phyloP scores from a whole-genome alignment of 2,797 vertebrate species.

The Scomberomorus guttatus region DNA sequence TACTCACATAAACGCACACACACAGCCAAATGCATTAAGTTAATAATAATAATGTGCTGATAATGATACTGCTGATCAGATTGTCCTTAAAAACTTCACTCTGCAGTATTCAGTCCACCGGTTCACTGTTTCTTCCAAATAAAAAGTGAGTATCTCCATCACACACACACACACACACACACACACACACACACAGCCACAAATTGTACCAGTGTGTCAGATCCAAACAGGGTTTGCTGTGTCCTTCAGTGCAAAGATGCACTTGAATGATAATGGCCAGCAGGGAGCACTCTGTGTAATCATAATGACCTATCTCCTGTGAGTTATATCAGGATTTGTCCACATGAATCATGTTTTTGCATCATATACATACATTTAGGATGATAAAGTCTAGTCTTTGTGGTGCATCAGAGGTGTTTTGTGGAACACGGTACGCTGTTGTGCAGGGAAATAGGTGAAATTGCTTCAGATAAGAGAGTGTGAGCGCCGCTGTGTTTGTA shows the following conservation, averaged over 20 bases:
- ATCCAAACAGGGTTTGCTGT: conserved; percentile 68
- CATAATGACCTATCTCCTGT: conserved; percentile 71
- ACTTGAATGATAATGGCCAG: conserved; percentile 82
- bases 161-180: conserved; percentile 19
- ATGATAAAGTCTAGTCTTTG: conserved; percentile 56
- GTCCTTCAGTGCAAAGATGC: conserved; percentile 80
- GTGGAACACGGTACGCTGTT: conserved; percentile 1
- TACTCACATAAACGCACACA: conserved; percentile 12
- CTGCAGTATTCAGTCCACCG: conserved; percentile 41
- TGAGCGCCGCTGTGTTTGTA: conserved; percentile 14
- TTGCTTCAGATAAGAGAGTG: conserved; percentile 28
- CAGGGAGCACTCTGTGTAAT: conserved; percentile 77
- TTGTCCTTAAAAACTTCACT: conserved; percentile 32
- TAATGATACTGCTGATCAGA: conserved; percentile 46
- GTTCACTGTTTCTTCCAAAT: conserved; percentile 13
- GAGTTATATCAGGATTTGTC: conserved; percentile 71
- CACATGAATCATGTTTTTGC: conserved; percentile 69
- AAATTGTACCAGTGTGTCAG: conserved; percentile 56
- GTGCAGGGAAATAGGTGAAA: conserved; percentile 27
- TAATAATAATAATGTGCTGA: conserved; percentile 28
- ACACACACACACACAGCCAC: conserved; percentile 31
- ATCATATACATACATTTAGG: conserved; percentile 67
- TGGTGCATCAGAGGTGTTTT: conserved; percentile 34
- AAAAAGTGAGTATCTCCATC: conserved; percentile 25
- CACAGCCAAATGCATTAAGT: conserved; percentile 8